Base-by-base conservation (phyloP, 2,113 vertebrate genomes). In the Alligator mississippiensis region DNA sequence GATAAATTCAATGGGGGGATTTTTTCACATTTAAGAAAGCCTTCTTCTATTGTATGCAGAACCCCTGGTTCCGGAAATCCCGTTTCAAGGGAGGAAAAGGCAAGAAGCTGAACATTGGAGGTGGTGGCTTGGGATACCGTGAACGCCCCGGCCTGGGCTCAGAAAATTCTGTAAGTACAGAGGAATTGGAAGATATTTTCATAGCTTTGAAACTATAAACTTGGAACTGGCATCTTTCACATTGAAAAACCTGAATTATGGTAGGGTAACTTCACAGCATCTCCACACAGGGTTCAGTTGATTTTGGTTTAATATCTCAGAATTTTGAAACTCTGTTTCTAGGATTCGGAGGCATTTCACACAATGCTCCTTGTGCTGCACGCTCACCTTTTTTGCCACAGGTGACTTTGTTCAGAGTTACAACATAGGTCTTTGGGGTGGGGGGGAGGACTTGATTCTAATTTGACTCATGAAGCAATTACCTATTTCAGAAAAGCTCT, bases 1-100 rank as follows among this genome's bases (percentile, higher is more conserved):
- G 17, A 3, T 76, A 59, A 84, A 77, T 72, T 57, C 34, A 57
- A 64, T 91, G 76, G 75, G 78, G 25, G 12, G 25, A 2, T 78
- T 90, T 90, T 82, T 82, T 55, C 62, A 22, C 11, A 47, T 34
- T 77, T 74, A 58, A 59, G 21, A 28, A 6, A 21, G 22, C 27
- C 76, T 5, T 81, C 38, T 89, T 93, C 7, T 96, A 15, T 93
- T 91, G 57, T 30, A 11, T 79, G 34, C 92, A 99, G 99, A 99
- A 99, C 96, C 98, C 99, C 0, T 99, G 99, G 99, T 99, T 99
- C 98, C 98, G 99, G 86, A 99, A 99, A 95, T 99, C 99, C 4
- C 98, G 99, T 59, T 99, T 99, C 93, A 99, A 99, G 97, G 98
- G 98, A 85, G 99, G 99, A 11, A 99, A 99, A 96, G 99, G 99